phyloP scores from a whole-genome alignment of 2,113 vertebrate species.

The Amia ocellicauda region DNA sequence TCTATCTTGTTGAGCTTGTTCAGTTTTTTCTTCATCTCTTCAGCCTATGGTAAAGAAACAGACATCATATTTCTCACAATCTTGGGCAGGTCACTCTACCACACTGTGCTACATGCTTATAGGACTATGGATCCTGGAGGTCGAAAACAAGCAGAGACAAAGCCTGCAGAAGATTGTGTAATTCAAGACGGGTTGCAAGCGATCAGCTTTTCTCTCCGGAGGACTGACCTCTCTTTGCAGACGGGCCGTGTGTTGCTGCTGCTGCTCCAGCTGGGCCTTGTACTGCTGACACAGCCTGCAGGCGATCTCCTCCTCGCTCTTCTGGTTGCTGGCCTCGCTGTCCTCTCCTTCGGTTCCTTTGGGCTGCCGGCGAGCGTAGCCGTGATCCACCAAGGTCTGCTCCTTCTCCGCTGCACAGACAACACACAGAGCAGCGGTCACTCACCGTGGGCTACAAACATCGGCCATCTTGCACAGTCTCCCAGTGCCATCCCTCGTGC shows the following conservation, averaged over 20 bases:
- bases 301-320: slow-evolving; percentile 40
- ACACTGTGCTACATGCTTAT: too few relatives aligned
- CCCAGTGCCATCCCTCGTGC: too few relatives aligned
- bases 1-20: slow-evolving; percentile 66
- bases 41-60: slow-evolving; percentile 47
- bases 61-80: too few relatives aligned
- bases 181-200: too few relatives aligned
- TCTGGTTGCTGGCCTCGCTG: slow-evolving; percentile 36
- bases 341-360: slow-evolving; percentile 44
- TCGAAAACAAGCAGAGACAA: too few relatives aligned
- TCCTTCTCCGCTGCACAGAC: slow-evolving; percentile 57
- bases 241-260: slow-evolving; percentile 63
- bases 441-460: too few relatives aligned
- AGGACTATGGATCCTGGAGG: too few relatives aligned
- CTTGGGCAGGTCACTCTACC: too few relatives aligned
- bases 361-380: slow-evolving; percentile 63
- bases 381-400: slow-evolving; percentile 63
- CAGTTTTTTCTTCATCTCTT: slow-evolving; percentile 74
- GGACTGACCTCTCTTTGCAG: slow-evolving; percentile 60
- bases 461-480: too few relatives aligned
- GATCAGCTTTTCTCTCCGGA: too few relatives aligned
- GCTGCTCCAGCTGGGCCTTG: slow-evolving; percentile 65
- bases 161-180: too few relatives aligned
- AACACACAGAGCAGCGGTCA: slow-evolving; percentile 4
- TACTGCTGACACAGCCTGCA: slow-evolving; percentile 65